These are phyloP conservation scores for Apamea crenata DNA, from an alignment of 2,888 invertebrate species.

Conservation along the genomic window DNA sequence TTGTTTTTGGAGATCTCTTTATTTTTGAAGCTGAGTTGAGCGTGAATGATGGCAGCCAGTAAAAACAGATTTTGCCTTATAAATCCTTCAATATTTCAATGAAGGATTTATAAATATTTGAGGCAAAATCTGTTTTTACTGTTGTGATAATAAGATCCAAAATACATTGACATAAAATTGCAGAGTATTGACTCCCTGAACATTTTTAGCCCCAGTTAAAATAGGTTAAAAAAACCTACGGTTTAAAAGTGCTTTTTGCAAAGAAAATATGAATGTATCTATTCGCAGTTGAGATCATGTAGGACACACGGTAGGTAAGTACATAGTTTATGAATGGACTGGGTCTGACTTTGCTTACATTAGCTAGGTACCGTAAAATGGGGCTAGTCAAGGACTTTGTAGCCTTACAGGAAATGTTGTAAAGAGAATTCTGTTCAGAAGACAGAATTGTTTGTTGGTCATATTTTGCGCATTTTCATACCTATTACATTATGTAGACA, in stretches of 20 bases:
- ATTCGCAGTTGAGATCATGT: conserved; percentile 5
- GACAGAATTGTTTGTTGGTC: not conserved
- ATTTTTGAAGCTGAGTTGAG: conserved; percentile 22
- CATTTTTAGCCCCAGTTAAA: not conserved
- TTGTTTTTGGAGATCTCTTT: conserved; percentile 23
- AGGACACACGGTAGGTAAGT: not conserved
- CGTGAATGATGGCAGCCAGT: conserved; percentile 1
- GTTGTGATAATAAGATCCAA: conserved; percentile 1
- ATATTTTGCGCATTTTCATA: conserved; percentile 5
- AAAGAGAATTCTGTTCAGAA: conserved; percentile 11
- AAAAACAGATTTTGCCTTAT: conserved; percentile 15
- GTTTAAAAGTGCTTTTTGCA: not conserved
- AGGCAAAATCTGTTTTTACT: not conserved
- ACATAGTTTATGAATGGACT: conserved; percentile 37
- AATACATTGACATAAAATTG: not conserved
- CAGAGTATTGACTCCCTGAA: not conserved
- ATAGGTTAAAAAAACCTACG: not conserved
- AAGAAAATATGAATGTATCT: conserved; percentile 8
- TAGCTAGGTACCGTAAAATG: conserved; percentile 18
- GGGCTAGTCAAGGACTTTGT: conserved; percentile 6
- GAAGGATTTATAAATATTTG: not conserved
- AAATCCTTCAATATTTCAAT: conserved; percentile 4
- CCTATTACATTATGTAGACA: not conserved
- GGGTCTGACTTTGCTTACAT: conserved; percentile 14
- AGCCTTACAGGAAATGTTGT: not conserved